Evolutionary conservation across 2,797 vertebrate species (phyloP), one percentile per base, ranked within the genome.

Genomic region (Smutsia gigantea): DNA sequence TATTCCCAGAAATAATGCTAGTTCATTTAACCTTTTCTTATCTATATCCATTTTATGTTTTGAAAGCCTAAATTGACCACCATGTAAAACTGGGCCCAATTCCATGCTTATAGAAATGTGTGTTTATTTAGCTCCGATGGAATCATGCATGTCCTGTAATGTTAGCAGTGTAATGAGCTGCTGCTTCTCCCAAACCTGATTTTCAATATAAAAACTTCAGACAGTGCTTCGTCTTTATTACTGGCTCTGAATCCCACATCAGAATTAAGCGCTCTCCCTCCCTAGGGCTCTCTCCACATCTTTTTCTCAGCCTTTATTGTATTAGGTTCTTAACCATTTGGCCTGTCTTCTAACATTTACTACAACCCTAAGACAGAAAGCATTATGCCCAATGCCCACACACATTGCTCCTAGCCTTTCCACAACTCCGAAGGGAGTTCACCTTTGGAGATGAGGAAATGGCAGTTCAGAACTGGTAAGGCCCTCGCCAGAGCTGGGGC

Each of bases 291-390:
- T 39, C 37, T 5, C 37, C 37, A 39, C 37, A 39, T 39, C 37
- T 39, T 69, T 69, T 94, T 74, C 42, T 91, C 61, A 34, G 75
- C 25, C 77, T 77, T 83, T 59, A 78, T 46, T 46, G 42, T 46
- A 46, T 46, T 46, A 46, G 42, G 42, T 39, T 39, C 37, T 39
- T 39, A 5, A 39, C 42, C 42, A 81, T 66, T 57, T 84, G 37
- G 72, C 61, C 66, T 69, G 42, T 84, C n/a, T 77, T 57, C 71
- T 94, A 93, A 91, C 53, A 84, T 84, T 93, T 92, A 72, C 23
- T 6, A 66, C 59, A 37, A 81, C 14, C 39, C 31, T 29, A 85
- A 46, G 0, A 21, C 55, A 53, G 57, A 25, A 71, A 79, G 8
- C 7, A 87, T 27, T 69, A 74, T 84, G 42, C 29, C 29, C 77